A percentile compares a stretch with the other conserved stretches of the same genome.
Conservation (phyloP, 2,113 vertebrate genomes). For the Symphodus melops region DNA sequence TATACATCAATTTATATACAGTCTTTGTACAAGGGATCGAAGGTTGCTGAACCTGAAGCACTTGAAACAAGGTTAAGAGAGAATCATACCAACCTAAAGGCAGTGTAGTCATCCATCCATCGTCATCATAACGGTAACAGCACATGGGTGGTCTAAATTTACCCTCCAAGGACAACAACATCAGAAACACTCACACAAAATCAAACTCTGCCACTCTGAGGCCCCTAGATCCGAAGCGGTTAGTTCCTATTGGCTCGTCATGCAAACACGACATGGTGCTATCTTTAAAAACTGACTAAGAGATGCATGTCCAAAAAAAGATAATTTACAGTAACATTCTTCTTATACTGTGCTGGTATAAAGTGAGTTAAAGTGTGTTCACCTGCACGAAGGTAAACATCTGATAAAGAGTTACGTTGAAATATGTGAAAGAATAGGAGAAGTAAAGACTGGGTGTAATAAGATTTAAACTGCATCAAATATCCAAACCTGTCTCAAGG, state of each 20-base stretch:
- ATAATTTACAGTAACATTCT: constrained; percentile 72
- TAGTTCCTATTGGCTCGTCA: constrained; percentile 52
- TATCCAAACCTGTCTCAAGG: constrained; percentile 50
- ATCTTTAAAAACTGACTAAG: constrained; percentile 48
- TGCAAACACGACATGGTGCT: constrained; percentile 67
- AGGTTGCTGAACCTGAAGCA: constrained; percentile 79
- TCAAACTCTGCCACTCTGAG: constrained; percentile 61
- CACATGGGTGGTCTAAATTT: constrained; percentile 30
- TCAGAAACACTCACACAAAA: constrained; percentile 49
- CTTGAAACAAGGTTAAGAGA: constrained; percentile 76
- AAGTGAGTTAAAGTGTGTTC: constrained; percentile 65
- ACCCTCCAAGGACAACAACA: constrained; percentile 45
- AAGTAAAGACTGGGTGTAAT: constrained; percentile 29
- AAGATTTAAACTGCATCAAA: constrained; percentile 48
- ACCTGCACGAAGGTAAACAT: constrained; percentile 35
- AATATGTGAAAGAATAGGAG: constrained; percentile 6
- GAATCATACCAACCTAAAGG: constrained; percentile 71
- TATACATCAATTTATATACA: constrained; percentile 85
- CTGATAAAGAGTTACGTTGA: constrained; percentile 30
- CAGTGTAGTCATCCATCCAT: constrained; percentile 71
- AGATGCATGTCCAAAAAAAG: constrained; percentile 56
- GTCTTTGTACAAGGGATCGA: constrained; percentile 73
- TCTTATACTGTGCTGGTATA: constrained; percentile 78
- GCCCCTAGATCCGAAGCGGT: constrained; percentile 46
- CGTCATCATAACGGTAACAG: constrained; percentile 46